These are phyloP conservation scores for Cybosia mesomella DNA, from an alignment of 2,888 invertebrate species.

Conservation along the genomic window DNA sequence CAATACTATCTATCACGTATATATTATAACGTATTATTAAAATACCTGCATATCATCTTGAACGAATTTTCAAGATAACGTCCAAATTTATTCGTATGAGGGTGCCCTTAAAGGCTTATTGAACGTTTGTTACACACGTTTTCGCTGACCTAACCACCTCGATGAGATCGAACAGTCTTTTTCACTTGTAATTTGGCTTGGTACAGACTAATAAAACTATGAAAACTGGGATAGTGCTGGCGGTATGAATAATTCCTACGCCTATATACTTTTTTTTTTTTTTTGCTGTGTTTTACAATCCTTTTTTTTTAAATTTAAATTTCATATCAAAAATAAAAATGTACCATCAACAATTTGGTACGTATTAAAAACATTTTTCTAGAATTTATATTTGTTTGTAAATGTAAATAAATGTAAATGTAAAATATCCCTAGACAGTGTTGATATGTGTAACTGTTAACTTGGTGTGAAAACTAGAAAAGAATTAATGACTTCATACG, in stretches of 20 bases:
- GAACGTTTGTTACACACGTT: constrained; percentile 57
- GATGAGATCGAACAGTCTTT: constrained; percentile 50
- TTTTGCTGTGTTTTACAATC: too few species aligned
- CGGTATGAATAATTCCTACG: background rate
- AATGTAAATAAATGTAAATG: too few species aligned
- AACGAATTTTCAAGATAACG: constrained; percentile 25
- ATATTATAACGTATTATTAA: background rate
- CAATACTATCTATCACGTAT: background rate
- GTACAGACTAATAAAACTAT: constrained; percentile 39
- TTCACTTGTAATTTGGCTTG: constrained; percentile 31
- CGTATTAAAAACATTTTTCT: too few species aligned
- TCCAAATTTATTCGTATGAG: constrained; percentile 42
- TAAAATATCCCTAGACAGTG: too few species aligned
- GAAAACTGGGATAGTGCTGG: constrained; percentile 15
- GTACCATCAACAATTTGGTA: too few species aligned
- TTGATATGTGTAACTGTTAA: too few species aligned
- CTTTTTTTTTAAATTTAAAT: too few species aligned
- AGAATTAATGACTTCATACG: too few species aligned
- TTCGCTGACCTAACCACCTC: constrained; percentile 60
- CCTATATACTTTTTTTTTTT: background rate
- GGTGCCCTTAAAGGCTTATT: constrained; percentile 49
- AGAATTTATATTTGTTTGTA: too few species aligned
- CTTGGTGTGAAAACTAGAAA: background rate
- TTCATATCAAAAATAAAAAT: too few species aligned
- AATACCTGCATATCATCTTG: constrained; percentile 9